These are phyloP conservation scores for Cryptocephalus primarius DNA, from an alignment of 2,888 invertebrate species.

Conservation along the genomic window DNA sequence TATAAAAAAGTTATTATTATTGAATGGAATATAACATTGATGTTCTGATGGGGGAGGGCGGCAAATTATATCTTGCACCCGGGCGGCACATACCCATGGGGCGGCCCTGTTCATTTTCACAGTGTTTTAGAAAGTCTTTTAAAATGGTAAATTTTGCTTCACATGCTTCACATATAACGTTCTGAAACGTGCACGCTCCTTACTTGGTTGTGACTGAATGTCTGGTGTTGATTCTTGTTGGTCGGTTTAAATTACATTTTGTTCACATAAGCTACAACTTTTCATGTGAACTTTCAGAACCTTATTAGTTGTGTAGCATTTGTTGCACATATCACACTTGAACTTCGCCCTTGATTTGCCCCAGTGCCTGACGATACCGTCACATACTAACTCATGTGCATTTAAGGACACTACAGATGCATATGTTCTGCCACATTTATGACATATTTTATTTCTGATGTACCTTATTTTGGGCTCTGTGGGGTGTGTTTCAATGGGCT, in stretches of 20 bases:
- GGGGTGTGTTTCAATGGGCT: no score
- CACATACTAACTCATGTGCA: neutral
- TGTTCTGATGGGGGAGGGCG: no score
- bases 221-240: neutral
- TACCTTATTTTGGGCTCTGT: no score
- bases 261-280: no score
- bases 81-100: no score
- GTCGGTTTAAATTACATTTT: neutral
- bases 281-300: neutral
- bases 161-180: slow-evolving; percentile 22
- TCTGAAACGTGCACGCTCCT: neutral
- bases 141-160: slow-evolving; percentile 15
- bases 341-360: neutral
- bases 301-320: neutral
- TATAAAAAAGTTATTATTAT: no score
- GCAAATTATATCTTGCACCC: no score
- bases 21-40: no score
- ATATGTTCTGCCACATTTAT: neutral
- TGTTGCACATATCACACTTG: neutral
- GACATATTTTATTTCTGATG: no score
- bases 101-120: slow-evolving; percentile 17
- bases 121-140: slow-evolving; percentile 22
- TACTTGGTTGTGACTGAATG: neutral
- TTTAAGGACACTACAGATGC: neutral
- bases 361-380: neutral